Evolutionary conservation across 2,797 vertebrate genomes (phyloP), one percentile per base, ranked within the genome.

Genomic region (Pangasius mekongensis): DNA sequence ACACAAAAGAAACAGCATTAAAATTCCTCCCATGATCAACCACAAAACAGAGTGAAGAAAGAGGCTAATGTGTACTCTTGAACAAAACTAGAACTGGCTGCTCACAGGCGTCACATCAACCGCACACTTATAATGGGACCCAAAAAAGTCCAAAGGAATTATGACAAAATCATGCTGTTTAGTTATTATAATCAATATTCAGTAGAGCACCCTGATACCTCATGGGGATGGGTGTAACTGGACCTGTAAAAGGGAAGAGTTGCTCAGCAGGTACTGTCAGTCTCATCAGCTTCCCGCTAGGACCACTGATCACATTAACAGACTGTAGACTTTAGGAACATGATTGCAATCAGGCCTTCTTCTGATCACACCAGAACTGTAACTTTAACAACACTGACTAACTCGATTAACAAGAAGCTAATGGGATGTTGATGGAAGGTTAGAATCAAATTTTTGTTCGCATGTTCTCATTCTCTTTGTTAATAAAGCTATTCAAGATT

Each of bases 201-300:
- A 77, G 71, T 67, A 54, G 30, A 54, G 14, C 52, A 64, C 74
- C 27, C 54, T 85, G 89, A 84, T 82, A 58, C 43, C 30, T 56
- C 80, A 81, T 84, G 71, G 89, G 69, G 83, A 91, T 88, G 89
- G 80, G 89, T 91, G 91, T 91, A 91, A 92, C 87, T 91, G 91
- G 71, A 91, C 64, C 77, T 69, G 67, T 24, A 76, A 89, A 77
- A 56, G 18, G 24, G 85, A 13, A 64, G 71, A 84, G 56, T 47
- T 77, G 49, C 54, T 86, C 56, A 89, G 84, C 24, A 90, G 90
- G 89, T 93, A 90, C 91, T 89, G 86, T 87, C 90, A 74, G 78
- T 87, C 87, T 92, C 87, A 93, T 92, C 91, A 88, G 83, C 84
- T 73, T 76, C 90, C 78, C 36, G 8, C 74, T 87, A 27, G 80